Conservation (phyloP, 2,888 invertebrate species). For the Zaprionus obscuricornis region DNA sequence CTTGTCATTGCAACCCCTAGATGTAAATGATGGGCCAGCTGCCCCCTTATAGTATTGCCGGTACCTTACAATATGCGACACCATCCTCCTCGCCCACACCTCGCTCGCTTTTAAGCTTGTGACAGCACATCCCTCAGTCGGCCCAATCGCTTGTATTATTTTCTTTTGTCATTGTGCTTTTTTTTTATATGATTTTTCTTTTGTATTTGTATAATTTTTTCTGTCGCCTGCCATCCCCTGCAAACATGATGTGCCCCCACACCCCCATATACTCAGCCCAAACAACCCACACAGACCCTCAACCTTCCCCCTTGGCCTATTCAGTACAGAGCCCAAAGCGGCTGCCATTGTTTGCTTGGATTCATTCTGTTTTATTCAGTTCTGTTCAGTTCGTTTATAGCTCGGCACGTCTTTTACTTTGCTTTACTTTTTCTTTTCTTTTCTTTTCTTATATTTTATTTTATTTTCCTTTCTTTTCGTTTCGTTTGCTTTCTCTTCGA, state of each 20-base stretch:
- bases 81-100: neutral
- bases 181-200: slow-evolving; percentile 68
- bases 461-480: slow-evolving; percentile 16
- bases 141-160: slow-evolving; percentile 72
- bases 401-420: slow-evolving; percentile 68
- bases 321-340: no score
- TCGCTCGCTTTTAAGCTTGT: no score
- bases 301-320: no score
- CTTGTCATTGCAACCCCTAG: slow-evolving; percentile 67
- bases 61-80: no score
- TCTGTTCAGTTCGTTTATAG: slow-evolving; percentile 21
- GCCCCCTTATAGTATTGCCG: no score
- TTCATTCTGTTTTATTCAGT: slow-evolving; percentile 22
- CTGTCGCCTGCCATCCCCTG: slow-evolving; percentile 67
- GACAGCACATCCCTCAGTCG: slow-evolving; percentile 46
- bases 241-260: slow-evolving; percentile 32
- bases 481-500: slow-evolving; percentile 8
- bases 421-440: slow-evolving; percentile 28
- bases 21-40: slow-evolving; percentile 10
- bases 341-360: slow-evolving; percentile 39
- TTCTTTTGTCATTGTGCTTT: slow-evolving; percentile 76
- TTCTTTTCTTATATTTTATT: slow-evolving; percentile 32
- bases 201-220: slow-evolving; percentile 76
- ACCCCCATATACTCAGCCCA: neutral
- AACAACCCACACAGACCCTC: no score